phyloP scores from a whole-genome alignment of 2,797 vertebrate species.

The Caiman crocodilus region DNA sequence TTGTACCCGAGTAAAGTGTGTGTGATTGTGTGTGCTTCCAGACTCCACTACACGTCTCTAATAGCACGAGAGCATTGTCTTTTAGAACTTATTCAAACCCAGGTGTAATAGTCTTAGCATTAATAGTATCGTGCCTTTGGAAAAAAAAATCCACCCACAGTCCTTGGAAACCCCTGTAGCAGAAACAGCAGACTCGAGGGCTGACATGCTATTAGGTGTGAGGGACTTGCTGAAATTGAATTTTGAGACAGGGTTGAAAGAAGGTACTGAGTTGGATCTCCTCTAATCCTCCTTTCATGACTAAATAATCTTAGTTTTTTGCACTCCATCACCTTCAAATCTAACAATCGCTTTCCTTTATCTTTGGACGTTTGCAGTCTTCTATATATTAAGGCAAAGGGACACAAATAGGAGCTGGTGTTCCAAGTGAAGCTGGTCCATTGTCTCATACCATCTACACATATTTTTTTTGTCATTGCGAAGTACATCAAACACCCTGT shows the following conservation, averaged over 20 bases:
- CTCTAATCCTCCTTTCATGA: constrained; percentile 15
- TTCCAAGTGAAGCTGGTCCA: not conserved
- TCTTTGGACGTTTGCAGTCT: not conserved
- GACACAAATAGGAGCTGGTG: not conserved
- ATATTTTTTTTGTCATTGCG: not conserved
- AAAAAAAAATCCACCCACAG: not conserved
- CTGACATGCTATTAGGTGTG: not conserved
- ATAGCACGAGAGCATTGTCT: too few species aligned
- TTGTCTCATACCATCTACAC: not conserved
- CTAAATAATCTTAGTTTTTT: not conserved
- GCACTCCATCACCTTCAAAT: constrained; percentile 2
- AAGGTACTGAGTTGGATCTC: not conserved
- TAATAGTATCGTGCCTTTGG: not conserved
- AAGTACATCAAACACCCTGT: not conserved
- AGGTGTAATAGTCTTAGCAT: not conserved
- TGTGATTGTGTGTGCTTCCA: not conserved
- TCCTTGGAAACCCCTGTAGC: not conserved
- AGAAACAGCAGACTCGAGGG: not conserved
- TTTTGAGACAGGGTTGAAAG: not conserved
- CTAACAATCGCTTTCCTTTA: not conserved
- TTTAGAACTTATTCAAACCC: too few species aligned
- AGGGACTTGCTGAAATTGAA: not conserved
- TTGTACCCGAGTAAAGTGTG: not conserved
- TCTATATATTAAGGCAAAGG: not conserved
- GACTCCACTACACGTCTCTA: too few species aligned